Conservation (phyloP, 2,797 vertebrate genomes). For the Fringilla coelebs region DNA sequence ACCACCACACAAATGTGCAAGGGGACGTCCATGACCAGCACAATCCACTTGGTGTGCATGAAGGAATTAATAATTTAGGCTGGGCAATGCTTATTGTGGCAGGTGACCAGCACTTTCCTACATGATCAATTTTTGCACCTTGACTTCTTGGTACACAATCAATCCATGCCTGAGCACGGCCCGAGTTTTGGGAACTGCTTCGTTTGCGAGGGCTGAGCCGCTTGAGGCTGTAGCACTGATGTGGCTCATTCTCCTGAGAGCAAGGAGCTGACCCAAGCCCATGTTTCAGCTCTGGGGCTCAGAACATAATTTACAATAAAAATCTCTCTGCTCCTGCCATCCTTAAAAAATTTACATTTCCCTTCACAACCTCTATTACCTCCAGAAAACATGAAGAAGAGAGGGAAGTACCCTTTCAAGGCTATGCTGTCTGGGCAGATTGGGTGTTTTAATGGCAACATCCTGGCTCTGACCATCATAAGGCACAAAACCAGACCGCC, state of each 20-base stretch:
- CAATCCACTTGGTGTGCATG: neutral
- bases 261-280: neutral
- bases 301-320: neutral
- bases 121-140: slow-evolving; percentile 29
- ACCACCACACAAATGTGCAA: neutral
- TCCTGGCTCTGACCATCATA: neutral
- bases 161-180: neutral
- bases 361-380: neutral
- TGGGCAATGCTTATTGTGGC: neutral
- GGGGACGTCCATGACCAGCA: accelerated
- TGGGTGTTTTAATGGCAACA: neutral
- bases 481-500: neutral
- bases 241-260: neutral
- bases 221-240: neutral
- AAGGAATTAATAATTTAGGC: slow-evolving; percentile 25
- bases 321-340: accelerated
- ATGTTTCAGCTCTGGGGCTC: neutral
- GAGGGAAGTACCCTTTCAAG: neutral
- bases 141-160: slow-evolving; percentile 2
- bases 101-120: neutral
- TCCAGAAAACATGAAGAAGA: neutral
- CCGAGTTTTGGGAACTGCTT: neutral
- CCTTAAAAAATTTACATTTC: neutral
- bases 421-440: neutral
- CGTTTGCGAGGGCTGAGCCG: accelerated